Evolutionary conservation across 2,113 vertebrate species (phyloP), one percentile per base, ranked within the genome.

Genomic region (Trochalopteron elliotii): DNA sequence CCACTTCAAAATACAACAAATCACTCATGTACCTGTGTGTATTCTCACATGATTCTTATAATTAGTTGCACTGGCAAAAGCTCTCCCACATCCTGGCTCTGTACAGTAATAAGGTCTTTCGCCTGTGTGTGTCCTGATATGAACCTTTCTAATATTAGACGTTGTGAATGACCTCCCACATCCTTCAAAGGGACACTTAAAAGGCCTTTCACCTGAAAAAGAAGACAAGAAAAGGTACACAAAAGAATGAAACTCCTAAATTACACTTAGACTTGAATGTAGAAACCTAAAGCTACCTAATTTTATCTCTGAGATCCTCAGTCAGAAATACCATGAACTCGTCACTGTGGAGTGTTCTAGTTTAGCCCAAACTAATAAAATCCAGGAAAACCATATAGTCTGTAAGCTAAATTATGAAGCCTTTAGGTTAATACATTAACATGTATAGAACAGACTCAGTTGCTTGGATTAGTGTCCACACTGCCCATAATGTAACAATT

Each of bases 41-140:
- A 99, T 99, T 96, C 99, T 98, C 98, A 99, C 99, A 15, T 99
- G 99, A 97, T 99, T 99, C 98, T 99, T 99, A 88, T 99, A 99
- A 97, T 99, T 99, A 67, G 99, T 99, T 96, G 99, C 99, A 80
- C 99, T 99, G 96, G 99, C 99, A 91, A 99, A 99, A 45, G 99
- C 99, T 72, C 99, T 98, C 42, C 99, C 99, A 83, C 99, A 99
- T 97, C 98, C 99, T 56, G 99, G 99, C 96, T 99, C 99, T 56
- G 99, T 98, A 97, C 99, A 99, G 97, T 99, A 99, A 91, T 99
- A 99, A 2, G 99, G 99, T 91, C 99, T 98, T 98, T 99, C 99
- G 6, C 99, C 99, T 4, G 99, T 99, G 87, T 99, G 99, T 44
- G 99, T 99, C 71, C 99, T 98, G 97, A 99, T 99, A 95, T 99